These are phyloP conservation scores for Phaethornis superciliosus DNA, from an alignment of 2,113 vertebrate genomes.

Conservation along the genomic window DNA sequence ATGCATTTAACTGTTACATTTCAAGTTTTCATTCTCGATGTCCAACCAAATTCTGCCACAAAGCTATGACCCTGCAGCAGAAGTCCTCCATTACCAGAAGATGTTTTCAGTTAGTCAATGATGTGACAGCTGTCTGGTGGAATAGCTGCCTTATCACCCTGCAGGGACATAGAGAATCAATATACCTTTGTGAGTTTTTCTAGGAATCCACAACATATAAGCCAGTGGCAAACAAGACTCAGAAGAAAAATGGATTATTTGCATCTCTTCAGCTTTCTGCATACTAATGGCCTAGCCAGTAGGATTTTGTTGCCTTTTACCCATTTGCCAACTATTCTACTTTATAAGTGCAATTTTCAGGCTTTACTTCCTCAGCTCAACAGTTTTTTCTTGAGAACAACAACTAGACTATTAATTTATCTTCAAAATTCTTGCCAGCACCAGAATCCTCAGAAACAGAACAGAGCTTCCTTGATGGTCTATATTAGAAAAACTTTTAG, in stretches of 20 bases:
- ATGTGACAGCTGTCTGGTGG: neutral
- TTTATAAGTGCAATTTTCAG: accelerated
- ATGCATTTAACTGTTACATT: neutral
- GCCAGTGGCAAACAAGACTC: neutral
- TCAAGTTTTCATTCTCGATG: neutral
- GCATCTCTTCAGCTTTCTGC: neutral
- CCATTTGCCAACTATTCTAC: neutral
- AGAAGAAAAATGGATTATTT: neutral
- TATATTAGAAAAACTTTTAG: neutral
- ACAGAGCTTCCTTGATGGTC: neutral
- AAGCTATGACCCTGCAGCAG: neutral
- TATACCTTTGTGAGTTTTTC: neutral
- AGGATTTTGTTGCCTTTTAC: neutral
- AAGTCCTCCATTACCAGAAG: neutral
- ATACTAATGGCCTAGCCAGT: neutral
- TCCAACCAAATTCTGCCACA: neutral
- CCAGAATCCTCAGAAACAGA: neutral
- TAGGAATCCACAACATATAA: neutral
- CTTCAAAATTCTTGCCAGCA: neutral
- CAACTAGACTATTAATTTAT: neutral
- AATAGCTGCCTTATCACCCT: neutral
- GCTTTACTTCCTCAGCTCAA: neutral
- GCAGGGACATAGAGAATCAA: neutral
- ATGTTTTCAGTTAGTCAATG: neutral
- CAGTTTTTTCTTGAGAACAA: neutral